A percentile compares a stretch with the other conserved stretches of the same genome.
These are phyloP conservation scores for Taeniopygia guttata DNA, from an alignment of 2,797 vertebrate species.

Conservation along the genomic window DNA sequence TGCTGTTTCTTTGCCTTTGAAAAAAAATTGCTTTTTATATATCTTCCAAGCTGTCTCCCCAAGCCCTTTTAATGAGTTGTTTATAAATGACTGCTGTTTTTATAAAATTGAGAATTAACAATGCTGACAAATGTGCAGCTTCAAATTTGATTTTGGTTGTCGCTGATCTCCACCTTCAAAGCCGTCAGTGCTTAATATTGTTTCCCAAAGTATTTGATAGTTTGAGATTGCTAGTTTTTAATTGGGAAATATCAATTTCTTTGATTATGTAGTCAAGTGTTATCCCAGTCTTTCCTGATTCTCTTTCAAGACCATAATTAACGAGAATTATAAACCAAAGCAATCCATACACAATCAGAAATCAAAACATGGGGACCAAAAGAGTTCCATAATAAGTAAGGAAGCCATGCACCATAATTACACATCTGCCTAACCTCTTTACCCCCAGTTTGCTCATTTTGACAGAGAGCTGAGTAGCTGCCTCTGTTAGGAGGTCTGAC, in stretches of 20 bases:
- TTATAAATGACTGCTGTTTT: neutral
- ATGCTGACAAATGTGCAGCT: neutral
- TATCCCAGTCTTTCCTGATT: neutral
- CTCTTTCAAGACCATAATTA: neutral
- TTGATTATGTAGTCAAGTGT: neutral
- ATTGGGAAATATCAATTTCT: neutral
- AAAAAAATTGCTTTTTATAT: neutral
- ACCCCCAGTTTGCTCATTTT: neutral
- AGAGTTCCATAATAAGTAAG: neutral
- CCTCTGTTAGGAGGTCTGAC: neutral
- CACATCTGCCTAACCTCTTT: neutral
- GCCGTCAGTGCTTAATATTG: neutral
- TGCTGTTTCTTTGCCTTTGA: neutral
- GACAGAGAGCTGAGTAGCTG: neutral
- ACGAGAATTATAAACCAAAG: neutral
- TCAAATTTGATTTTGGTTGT: neutral
- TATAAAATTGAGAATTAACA: neutral
- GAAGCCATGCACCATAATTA: conserved; percentile 4
- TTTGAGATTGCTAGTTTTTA: neutral
- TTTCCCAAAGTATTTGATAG: neutral
- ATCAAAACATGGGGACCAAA: neutral
- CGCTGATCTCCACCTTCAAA: neutral
- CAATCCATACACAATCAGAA: neutral
- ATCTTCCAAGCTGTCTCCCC: neutral
- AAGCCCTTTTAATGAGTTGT: neutral